phyloP scores from a whole-genome alignment of 2,113 vertebrate species.

The Chamaea fasciata region DNA sequence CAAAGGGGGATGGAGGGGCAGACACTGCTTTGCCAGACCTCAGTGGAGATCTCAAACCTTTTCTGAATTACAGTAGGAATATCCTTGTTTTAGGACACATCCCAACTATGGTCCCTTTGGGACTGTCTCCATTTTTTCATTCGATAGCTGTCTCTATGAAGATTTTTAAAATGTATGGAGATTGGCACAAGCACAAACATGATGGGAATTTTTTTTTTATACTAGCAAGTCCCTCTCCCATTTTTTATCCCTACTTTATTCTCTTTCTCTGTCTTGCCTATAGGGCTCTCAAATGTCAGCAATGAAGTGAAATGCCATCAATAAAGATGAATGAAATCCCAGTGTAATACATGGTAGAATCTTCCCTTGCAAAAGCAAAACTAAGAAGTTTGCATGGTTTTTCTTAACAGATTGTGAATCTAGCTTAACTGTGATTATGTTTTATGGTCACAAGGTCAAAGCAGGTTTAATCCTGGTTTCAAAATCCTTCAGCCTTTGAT shows the following conservation, averaged over 20 bases:
- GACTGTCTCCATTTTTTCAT: not conserved
- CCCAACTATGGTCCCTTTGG: not conserved
- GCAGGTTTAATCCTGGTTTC: not conserved
- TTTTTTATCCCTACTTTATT: slow-evolving; percentile 18
- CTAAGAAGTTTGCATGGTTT: not conserved
- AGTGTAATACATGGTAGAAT: not conserved
- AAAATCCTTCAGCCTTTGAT: not conserved
- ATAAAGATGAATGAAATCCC: slow-evolving; percentile 51
- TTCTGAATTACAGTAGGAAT: not conserved
- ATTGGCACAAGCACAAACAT: not conserved
- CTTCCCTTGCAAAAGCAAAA: not conserved
- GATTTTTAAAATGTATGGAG: not conserved
- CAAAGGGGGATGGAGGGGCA: not conserved
- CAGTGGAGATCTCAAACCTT: not conserved
- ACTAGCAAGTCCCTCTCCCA: not conserved
- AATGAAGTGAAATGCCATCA: slow-evolving; percentile 53
- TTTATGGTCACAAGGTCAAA: not conserved
- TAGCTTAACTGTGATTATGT: not conserved
- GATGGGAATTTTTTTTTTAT: not conserved
- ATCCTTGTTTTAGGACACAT: not conserved
- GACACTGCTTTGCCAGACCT: not conserved
- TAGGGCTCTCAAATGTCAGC: slow-evolving; percentile 39
- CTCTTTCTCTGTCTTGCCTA: slow-evolving; percentile 14
- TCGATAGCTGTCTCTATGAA: not conserved
- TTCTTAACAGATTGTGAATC: not conserved